Base-by-base conservation (phyloP, 2,113 vertebrate species). In the Rattus rattus region DNA sequence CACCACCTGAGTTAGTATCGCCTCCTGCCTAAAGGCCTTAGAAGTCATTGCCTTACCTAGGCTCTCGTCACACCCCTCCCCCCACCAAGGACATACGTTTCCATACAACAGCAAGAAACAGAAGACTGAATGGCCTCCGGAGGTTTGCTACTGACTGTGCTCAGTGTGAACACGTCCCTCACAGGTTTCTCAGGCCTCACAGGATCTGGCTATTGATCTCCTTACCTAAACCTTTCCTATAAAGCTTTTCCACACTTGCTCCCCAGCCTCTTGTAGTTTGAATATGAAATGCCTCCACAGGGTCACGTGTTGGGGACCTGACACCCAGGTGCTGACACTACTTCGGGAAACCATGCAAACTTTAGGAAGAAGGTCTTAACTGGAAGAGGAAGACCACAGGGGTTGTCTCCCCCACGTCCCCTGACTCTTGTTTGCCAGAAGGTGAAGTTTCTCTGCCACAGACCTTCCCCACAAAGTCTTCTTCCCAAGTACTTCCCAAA, bases 91-190 rank as follows among this genome's bases (percentile, higher is more conserved):
- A 88, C 33, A 10, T 28, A 54, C 39, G 36, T 28, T 16, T 54
- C 49, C 86, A 72, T 36, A n/a, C 65, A 72, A 28, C 33, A 72
- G 36, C 33, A 28, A 56, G 86, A 88, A 4, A 13, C 13, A 26
- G 49, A 39, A 5, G 2, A 54, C 36, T 10, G 9, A 56, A 88
- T 54, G 67, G 7, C 49, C 13, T 88, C 20, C 1, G 11, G 47
- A 2, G 5, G 20, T 70, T n/a, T 88, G 30, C 0, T 2, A n/a
- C 43, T 3, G 5, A 52, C 5, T 47, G 30, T 0, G 2, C 65
- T 36, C 19, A 52, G 22, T 52, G 5, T 7, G 30, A 70, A 88
- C 5, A 14, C 30, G n/a, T 7, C 20, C 43, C 61, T 70, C 85
- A n/a, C 33, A 1, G 12, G 30, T 24, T 70, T 36, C 47, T 52